phyloP scores from a whole-genome alignment of 1,140 invertebrate species.

The Drosophila arizonae region DNA sequence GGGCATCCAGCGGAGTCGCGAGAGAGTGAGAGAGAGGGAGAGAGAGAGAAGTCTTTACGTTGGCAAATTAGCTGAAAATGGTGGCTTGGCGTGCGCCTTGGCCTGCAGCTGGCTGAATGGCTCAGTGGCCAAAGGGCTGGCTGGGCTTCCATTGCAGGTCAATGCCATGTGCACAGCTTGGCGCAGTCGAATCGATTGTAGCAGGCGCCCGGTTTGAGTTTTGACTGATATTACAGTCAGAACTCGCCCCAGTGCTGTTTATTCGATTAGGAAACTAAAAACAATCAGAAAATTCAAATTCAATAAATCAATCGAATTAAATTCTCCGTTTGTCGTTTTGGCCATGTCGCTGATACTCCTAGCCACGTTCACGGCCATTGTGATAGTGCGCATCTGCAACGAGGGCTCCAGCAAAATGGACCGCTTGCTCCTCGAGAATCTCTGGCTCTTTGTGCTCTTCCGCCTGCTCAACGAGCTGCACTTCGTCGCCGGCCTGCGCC shows the following conservation, averaged over 20 bases:
- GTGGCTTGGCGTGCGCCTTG: conserved; percentile 52
- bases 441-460: conserved; percentile 7
- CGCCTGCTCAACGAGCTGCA: conserved; percentile 4
- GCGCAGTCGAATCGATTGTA: conserved; percentile 28
- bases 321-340: not conserved
- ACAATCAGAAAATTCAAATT: too few relatives aligned
- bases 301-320: not conserved
- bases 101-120: not conserved
- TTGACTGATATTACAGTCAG: not conserved
- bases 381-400: conserved; percentile 4
- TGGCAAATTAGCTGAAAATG: conserved; percentile 73
- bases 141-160: conserved; percentile 55
- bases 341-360: conserved; percentile 16
- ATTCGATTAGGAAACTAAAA: not conserved
- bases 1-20: conserved; percentile 4
- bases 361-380: conserved; percentile 5
- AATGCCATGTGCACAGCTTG: conserved; percentile 49
- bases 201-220: conserved; percentile 11
- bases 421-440: conserved; percentile 12
- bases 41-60: conserved; percentile 24
- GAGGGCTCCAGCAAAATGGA: conserved; percentile 8
- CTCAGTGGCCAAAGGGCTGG: not conserved
- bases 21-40: too few relatives aligned
- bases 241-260: not conserved
- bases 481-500: not conserved